Evolutionary conservation across 2,888 invertebrate genomes (phyloP).

Genomic region (Perithous albicinctus): DNA sequence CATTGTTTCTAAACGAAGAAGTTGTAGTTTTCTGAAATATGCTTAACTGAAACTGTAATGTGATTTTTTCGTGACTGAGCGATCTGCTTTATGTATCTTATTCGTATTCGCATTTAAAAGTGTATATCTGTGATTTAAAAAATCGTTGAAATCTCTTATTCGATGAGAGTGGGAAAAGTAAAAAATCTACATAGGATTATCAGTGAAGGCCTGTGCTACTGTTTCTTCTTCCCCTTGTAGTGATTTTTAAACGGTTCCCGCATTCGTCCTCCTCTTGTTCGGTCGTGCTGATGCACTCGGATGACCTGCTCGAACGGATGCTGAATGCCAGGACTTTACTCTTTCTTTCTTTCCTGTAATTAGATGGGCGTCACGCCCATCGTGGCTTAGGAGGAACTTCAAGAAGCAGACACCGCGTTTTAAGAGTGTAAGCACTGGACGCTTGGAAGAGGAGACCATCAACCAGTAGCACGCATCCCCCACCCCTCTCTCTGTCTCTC

Average conservation of each 20-base stretch:
- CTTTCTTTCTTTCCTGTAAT: conserved; percentile 45
- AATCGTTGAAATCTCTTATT: neutral
- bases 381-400: conserved; percentile 26
- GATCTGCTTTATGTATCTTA: too few species aligned
- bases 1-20: too few species aligned
- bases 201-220: neutral
- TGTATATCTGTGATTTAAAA: too few species aligned
- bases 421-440: conserved; percentile 1
- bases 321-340: conserved; percentile 3
- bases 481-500: conserved; percentile 6
- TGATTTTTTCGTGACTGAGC: too few species aligned
- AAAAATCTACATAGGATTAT: neutral
- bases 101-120: too few species aligned
- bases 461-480: conserved; percentile 53
- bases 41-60: too few species aligned
- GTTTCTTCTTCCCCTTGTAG: neutral
- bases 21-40: too few species aligned
- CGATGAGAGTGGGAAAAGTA: conserved; percentile 1
- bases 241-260: too few species aligned
- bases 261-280: neutral
- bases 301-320: conserved; percentile 4
- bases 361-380: conserved; percentile 44
- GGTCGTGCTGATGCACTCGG: conserved; percentile 6
- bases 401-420: conserved; percentile 5
- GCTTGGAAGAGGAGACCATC: conserved; percentile 21